Base-by-base conservation (phyloP, 1,140 invertebrate species). In the Idris sp. region DNA sequence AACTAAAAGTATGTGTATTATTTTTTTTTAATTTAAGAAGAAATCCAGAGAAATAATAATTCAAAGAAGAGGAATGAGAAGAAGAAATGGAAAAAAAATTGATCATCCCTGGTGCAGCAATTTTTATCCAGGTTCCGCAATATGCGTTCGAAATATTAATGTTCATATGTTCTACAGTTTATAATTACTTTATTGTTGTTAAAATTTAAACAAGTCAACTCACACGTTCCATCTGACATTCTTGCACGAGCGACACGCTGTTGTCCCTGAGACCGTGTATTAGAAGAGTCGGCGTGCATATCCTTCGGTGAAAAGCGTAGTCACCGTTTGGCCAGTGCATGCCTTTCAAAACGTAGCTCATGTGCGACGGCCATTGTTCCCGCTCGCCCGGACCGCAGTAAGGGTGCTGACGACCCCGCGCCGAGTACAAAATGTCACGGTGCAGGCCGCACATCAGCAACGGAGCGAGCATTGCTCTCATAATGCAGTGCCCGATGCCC, bases 191-290 rank as follows among this genome's bases (percentile, higher is more conserved):
- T n/a, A n/a, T n/a, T n/a, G n/a, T n/a, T n/a, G 5, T 9, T 53
- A 16, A 65, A 54, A 9, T 38, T 22, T 28, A 30, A 16, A 8
- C 30, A 26, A 40, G 28, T 67, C 38, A 40, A 67, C 85, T 84
- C 82, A 92, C 92, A 81, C 91, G 89, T 83, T 92, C 90, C 92
- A 94, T 94, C 84, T 93, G 92, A 76, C 92, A 91, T 84, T 93
- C 92, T 74, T 94, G 93, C 14, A 93, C 89, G 62, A 93, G 86
- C 8, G 91, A 90, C 7, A 94, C 91, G 36, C 91, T 89, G 49
- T 90, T 90, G 82, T 94, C 93, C 81, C 90, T 88, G 58, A 91
- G 82, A 8, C 93, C 93, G 78, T 93, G 91, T 28, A 94, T 89
- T 5, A 94, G 83, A 22, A 94, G 86, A n/a, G 92, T 92, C 15